Base-by-base conservation (phyloP, 1,140 invertebrate genomes). In the Cyrtorhinus lividipennis region DNA sequence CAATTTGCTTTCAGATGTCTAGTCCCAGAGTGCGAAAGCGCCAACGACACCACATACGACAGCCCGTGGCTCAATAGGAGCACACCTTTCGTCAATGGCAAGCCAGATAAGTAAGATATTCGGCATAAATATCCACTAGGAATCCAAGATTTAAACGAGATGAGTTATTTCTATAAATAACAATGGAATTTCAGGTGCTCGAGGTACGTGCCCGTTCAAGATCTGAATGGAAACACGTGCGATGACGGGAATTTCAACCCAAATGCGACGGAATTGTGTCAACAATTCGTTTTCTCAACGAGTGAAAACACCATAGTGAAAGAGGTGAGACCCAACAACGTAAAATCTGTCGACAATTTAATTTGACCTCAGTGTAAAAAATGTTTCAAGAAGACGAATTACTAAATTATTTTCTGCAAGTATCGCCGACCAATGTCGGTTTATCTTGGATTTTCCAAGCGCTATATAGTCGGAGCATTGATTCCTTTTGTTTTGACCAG, bases 261-360 rank as follows among this genome's bases (percentile, higher is more conserved):
- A 64, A 68, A 66, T 59, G 25, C 68, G 62, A 56, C 65, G 23
- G 69, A 66, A 62, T 71, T 46, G 25, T 82, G 79, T 65, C 66
- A 70, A 25, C 62, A 73, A 12, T 80, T 78, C 73, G 72, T 82
- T 0, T 81, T 76, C 68, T 72, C 72, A 15, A 63, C 66, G 13
- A 56, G 70, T 12, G 79, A 81, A 66, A 68, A 70, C 3, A 81
- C 80, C 0, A 81, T 82, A 66, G 77, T 81, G 0, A 76, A 77
- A 66, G 78, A 81, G 62, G 78, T 79, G 68, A 72, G 71, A 64
- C 24, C 2, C 3, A 30, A n/a, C n/a, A n/a, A n/a, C n/a, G n/a
- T n/a, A n/a, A n/a, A n/a, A n/a, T n/a, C n/a, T n/a, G n/a, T n/a
- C n/a, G n/a, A n/a, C n/a, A n/a, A n/a, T n/a, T n/a, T n/a, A n/a